A percentile compares a stretch with the other conserved stretches of the same genome.
phyloP scores from a whole-genome alignment of 2,888 invertebrate species.

The Dioctria rufipes region DNA sequence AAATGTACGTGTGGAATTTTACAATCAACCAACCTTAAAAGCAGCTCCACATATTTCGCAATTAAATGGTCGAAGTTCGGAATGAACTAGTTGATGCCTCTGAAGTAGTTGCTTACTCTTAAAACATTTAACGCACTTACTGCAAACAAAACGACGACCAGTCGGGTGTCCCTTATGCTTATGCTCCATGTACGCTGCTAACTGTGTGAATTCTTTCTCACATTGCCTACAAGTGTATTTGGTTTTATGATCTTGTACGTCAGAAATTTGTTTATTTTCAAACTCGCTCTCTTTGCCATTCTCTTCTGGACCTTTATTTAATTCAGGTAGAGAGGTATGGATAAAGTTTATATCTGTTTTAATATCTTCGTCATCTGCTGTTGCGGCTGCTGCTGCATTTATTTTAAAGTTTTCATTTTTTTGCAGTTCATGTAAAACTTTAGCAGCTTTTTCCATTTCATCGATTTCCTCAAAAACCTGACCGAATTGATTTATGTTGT shows the following conservation, averaged over 20 bases:
- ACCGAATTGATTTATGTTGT: background rate
- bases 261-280: background rate
- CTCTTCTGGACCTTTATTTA: too few species aligned
- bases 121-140: conserved; percentile 83
- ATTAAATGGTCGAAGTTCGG: conserved; percentile 77
- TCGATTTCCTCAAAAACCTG: conserved; percentile 35
- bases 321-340: too few species aligned
- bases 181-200: conserved; percentile 83
- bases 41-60: conserved; percentile 74
- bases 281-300: background rate
- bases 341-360: too few species aligned
- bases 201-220: conserved; percentile 74
- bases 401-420: background rate
- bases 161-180: conserved; percentile 80
- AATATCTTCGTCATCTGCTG: background rate
- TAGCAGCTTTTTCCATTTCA: conserved; percentile 48
- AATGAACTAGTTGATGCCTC: conserved; percentile 86
- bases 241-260: background rate
- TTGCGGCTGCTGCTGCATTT: background rate
- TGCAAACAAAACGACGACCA: conserved; percentile 80
- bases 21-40: conserved; percentile 61
- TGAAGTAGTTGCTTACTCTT: conserved; percentile 81
- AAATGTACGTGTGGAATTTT: background rate
- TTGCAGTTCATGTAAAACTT: conserved; percentile 32
- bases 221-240: conserved; percentile 55